A percentile compares a stretch with the other conserved stretches of the same genome.
Evolutionary conservation across 2,113 vertebrate genomes (phyloP).

Genomic region (Urocynchramus pylzowi): DNA sequence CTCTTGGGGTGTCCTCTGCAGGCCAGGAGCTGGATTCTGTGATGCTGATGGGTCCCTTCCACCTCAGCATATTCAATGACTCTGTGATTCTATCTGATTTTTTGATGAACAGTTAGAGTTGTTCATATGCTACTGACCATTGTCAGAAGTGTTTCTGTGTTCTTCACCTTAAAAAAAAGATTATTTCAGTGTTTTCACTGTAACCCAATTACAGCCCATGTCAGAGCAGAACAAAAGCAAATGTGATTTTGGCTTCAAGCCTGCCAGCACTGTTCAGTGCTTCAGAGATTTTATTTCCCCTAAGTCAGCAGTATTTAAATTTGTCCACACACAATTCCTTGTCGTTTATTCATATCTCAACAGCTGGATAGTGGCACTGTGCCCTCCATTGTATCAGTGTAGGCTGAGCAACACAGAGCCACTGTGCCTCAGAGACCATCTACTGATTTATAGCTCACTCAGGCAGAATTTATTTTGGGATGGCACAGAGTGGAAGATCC

Average conservation of each 20-base stretch:
- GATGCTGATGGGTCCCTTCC: neutral
- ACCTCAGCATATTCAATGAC: neutral
- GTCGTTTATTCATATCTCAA: constrained; percentile 12
- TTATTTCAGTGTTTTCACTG: neutral
- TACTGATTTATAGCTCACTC: neutral
- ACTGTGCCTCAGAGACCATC: neutral
- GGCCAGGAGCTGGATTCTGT: neutral
- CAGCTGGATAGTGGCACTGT: constrained; percentile 13
- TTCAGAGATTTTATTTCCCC: constrained; percentile 7
- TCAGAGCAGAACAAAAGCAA: constrained; percentile 35
- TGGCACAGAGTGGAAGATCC: neutral
- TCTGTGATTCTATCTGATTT: neutral
- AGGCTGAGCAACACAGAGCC: neutral
- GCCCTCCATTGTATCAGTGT: neutral
- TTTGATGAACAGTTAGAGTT: neutral
- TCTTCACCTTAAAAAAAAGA: neutral
- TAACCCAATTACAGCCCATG: neutral
- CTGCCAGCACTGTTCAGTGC: neutral
- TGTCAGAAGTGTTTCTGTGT: neutral
- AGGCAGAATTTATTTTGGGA: neutral
- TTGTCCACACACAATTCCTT: constrained; percentile 27
- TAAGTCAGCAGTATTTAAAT: constrained; percentile 53
- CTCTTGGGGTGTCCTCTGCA: neutral
- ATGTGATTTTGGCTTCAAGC: constrained; percentile 22
- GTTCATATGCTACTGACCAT: neutral